Conservation (phyloP, 2,797 vertebrate species). For the Eulemur coronatus region DNA sequence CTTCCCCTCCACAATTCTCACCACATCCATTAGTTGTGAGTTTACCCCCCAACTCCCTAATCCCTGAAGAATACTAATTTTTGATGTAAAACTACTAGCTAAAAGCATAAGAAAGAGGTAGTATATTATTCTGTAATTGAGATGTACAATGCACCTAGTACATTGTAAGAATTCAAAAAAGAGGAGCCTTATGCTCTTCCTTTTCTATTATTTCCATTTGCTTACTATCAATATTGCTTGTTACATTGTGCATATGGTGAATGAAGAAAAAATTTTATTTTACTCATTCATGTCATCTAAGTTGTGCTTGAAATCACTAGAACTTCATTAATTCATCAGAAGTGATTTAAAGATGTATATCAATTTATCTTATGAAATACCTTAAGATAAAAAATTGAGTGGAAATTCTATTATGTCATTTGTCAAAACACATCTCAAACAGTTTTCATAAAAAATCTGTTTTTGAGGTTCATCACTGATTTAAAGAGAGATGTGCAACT, state of each 20-base stretch:
- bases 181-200: background rate
- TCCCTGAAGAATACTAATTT: background rate
- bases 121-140: background rate
- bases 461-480: slow-evolving; percentile 69
- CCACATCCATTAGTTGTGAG: too few species aligned
- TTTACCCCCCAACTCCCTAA: too few species aligned
- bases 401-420: slow-evolving; percentile 67
- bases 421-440: slow-evolving; percentile 41
- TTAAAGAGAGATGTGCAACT: slow-evolving; percentile 63
- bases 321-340: slow-evolving; percentile 21
- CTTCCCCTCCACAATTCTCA: too few species aligned
- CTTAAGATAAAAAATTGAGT: slow-evolving; percentile 33
- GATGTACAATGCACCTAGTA: background rate
- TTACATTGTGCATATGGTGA: background rate
- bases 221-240: background rate
- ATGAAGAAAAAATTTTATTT: background rate
- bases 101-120: slow-evolving; percentile 14
- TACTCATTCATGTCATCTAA: slow-evolving; percentile 41
- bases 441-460: slow-evolving; percentile 45
- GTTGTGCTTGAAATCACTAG: background rate
- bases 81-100: background rate
- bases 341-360: slow-evolving; percentile 72
- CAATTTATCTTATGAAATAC: slow-evolving; percentile 63
- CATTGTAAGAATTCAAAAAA: background rate
- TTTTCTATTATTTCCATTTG: background rate